phyloP scores from a whole-genome alignment of 2,797 vertebrate species.

The Hephaestus fuliginosus region DNA sequence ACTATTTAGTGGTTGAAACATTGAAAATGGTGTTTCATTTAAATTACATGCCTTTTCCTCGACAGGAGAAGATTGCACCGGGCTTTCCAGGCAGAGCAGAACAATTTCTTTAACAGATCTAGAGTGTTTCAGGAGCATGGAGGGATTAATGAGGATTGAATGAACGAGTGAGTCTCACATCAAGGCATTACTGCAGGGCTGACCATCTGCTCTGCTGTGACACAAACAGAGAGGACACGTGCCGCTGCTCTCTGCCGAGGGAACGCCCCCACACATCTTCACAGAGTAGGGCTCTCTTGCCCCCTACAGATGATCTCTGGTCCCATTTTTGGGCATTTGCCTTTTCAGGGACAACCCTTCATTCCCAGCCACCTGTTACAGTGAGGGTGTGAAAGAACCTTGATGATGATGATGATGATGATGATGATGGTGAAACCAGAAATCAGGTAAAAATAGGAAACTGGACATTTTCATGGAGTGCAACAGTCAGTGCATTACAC shows the following conservation, averaged over 20 bases:
- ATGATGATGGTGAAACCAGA: not conserved
- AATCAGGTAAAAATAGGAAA: not conserved
- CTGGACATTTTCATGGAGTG: not conserved
- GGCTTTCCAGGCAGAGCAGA: slow-evolving; percentile 12
- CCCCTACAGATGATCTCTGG: slow-evolving; percentile 63
- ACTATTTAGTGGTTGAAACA: slow-evolving; percentile 6
- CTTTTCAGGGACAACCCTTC: slow-evolving; percentile 33
- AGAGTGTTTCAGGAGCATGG: slow-evolving; percentile 50
- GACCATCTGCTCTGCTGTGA: slow-evolving; percentile 84
- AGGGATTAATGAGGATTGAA: slow-evolving; percentile 74
- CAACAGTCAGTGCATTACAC: not conserved
- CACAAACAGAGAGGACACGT: slow-evolving; percentile 80
- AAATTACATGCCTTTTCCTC: slow-evolving; percentile 21
- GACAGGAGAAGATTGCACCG: slow-evolving; percentile 9
- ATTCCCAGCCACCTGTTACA: slow-evolving; percentile 42
- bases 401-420: not conserved
- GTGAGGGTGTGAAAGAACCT: slow-evolving; percentile 1
- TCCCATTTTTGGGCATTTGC: slow-evolving; percentile 44
- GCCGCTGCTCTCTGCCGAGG: slow-evolving; percentile 65
- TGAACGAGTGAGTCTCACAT: slow-evolving; percentile 74
- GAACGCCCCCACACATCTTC: slow-evolving; percentile 69
- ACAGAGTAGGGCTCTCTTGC: slow-evolving; percentile 51
- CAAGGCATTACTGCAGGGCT: slow-evolving; percentile 76
- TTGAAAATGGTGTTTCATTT: slow-evolving; percentile 1
- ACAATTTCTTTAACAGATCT: slow-evolving; percentile 45